Conservation (phyloP, 2,888 invertebrate species). For the Amaurobius ferox region DNA sequence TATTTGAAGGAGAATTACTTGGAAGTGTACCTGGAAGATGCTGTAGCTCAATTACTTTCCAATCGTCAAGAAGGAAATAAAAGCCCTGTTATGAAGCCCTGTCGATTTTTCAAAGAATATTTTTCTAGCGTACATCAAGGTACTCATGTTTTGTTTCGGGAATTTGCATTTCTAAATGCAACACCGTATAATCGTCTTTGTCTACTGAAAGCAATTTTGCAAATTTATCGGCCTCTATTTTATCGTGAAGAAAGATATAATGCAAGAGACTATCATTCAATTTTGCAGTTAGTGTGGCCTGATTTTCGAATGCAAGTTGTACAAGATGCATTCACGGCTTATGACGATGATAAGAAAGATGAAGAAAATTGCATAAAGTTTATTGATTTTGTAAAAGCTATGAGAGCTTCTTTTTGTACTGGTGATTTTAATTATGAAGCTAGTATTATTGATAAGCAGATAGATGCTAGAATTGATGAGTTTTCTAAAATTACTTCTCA, state of each 20-base stretch:
- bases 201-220: conserved; percentile 59
- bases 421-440: conserved; percentile 57
- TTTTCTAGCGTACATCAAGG: conserved; percentile 72
- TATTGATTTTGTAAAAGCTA: conserved; percentile 42
- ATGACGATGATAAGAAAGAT: conserved; percentile 28
- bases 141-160: conserved; percentile 69
- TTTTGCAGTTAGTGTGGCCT: conserved; percentile 58
- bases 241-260: conserved; percentile 40
- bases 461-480: conserved; percentile 36
- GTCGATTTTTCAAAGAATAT: conserved; percentile 67
- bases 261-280: conserved; percentile 61
- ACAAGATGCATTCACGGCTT: conserved; percentile 11
- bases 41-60: conserved; percentile 56
- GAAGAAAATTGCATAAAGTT: conserved; percentile 29
- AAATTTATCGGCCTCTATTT: conserved; percentile 60
- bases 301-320: conserved; percentile 47
- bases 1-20: conserved; percentile 58
- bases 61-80: conserved; percentile 46
- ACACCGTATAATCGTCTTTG: conserved; percentile 68
- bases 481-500: conserved; percentile 37
- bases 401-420: conserved; percentile 44
- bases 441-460: conserved; percentile 31
- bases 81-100: conserved; percentile 52
- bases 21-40: conserved; percentile 66
- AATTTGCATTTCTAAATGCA: conserved; percentile 60